A percentile compares a stretch with the other conserved stretches of the same genome.
Conservation (phyloP, 2,113 vertebrate genomes). For the Eretmochelys imbricata region DNA sequence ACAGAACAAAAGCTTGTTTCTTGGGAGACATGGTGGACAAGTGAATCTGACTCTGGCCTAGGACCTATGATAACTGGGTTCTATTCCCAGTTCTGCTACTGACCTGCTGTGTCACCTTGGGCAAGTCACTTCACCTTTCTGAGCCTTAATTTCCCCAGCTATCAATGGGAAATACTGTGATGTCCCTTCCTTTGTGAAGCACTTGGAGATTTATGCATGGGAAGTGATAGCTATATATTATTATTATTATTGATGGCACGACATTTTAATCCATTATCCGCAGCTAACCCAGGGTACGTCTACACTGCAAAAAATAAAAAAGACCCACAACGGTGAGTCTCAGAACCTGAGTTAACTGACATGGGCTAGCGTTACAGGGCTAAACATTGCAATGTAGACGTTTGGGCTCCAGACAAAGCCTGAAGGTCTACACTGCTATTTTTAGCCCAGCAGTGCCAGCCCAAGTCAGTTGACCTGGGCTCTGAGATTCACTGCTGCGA, state of each 20-base stretch:
- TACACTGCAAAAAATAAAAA: too few species aligned
- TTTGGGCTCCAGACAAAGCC: not conserved
- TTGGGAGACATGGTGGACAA: not conserved
- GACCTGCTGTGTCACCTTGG: not conserved
- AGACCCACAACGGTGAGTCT: not conserved
- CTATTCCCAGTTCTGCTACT: not conserved
- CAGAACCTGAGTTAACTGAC: not conserved
- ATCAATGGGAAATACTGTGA: not conserved
- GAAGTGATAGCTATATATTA: not conserved
- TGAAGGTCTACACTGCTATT: too few species aligned
- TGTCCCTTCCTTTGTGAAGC: not conserved
- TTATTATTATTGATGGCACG: not conserved
- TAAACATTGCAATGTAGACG: not conserved
- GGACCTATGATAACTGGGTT: not conserved
- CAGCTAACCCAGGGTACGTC: not conserved
- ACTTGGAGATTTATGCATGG: not conserved
- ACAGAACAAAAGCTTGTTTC: not conserved
- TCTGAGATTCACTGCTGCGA: too few species aligned
- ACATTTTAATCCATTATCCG: not conserved
- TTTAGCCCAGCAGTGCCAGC: too few species aligned
- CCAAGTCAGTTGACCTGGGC: too few species aligned
- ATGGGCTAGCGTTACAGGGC: not conserved
- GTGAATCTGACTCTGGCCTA: not conserved
- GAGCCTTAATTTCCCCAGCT: not conserved
- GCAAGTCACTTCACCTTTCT: not conserved